Evolutionary conservation across 2,113 vertebrate genomes (phyloP).

Genomic region (Hippocampus comes): DNA sequence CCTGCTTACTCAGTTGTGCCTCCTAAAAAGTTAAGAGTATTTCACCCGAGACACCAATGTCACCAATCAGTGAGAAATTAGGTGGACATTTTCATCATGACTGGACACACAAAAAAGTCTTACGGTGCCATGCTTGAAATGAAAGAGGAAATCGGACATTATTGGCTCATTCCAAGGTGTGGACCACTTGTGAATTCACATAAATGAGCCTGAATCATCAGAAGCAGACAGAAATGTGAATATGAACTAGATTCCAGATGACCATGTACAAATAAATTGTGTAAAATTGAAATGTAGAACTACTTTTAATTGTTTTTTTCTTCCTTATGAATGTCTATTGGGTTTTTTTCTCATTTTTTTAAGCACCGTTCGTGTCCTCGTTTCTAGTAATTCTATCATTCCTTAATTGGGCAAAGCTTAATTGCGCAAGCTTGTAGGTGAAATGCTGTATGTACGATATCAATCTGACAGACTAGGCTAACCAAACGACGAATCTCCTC

Average conservation of each 20-base stretch:
- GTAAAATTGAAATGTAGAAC: neutral
- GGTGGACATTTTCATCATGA: neutral
- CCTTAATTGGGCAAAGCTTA: neutral
- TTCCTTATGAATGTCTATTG: neutral
- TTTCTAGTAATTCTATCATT: neutral
- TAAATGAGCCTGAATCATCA: neutral
- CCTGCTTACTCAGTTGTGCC: neutral
- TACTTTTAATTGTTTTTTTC: neutral
- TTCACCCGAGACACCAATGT: neutral
- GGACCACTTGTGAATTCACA: neutral
- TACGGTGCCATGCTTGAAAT: neutral
- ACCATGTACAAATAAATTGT: neutral
- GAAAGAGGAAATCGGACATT: neutral
- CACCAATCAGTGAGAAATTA: neutral
- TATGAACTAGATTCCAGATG: neutral
- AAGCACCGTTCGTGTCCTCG: neutral
- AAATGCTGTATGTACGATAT: neutral
- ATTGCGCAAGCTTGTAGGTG: neutral
- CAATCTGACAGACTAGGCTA: neutral
- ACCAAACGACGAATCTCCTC: neutral
- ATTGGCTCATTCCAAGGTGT: no score
- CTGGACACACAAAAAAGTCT: neutral
- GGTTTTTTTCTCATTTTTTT: neutral
- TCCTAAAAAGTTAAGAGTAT: neutral
- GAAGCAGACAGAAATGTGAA: neutral